Conservation (phyloP, 92 coral and sea anemone species). For the Epizoanthus scotinus region DNA sequence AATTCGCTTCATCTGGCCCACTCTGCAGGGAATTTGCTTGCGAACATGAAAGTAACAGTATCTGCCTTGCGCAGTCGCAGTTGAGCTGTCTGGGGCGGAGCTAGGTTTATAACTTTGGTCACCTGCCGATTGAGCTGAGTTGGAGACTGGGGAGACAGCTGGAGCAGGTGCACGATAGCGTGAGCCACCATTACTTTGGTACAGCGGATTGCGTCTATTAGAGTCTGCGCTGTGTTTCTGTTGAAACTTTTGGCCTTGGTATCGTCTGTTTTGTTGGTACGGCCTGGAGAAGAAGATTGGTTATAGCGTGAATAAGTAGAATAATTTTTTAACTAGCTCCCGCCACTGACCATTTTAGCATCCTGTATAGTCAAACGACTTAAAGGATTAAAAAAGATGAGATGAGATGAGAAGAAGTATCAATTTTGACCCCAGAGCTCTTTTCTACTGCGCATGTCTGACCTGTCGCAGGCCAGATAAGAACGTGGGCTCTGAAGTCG, state of each 20-base stretch:
- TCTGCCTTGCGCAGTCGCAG: constrained; percentile 46
- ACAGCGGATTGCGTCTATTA: constrained; percentile 9
- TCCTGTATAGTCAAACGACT: too few relatives aligned
- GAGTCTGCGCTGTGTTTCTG: not conserved
- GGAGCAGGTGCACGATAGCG: constrained; percentile 22
- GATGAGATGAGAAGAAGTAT: too few relatives aligned
- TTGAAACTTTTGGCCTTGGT: not conserved
- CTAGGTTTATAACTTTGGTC: constrained; percentile 4
- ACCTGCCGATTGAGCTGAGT: constrained; percentile 3
- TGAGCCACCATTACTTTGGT: constrained; percentile 5
- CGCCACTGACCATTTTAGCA: too few relatives aligned
- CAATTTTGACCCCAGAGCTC: too few relatives aligned
- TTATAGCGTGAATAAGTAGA: not conserved
- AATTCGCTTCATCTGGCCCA: constrained; percentile 64
- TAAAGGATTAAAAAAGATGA: too few relatives aligned
- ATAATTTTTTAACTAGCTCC: too few relatives aligned
- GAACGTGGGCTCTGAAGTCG: too few relatives aligned
- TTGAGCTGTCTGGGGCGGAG: constrained; percentile 8
- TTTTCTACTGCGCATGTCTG: too few relatives aligned
- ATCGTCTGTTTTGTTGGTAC: not conserved
- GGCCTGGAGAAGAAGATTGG: not conserved
- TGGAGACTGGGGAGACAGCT: constrained; percentile 5
- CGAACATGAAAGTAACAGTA: constrained; percentile 69
- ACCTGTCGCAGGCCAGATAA: too few relatives aligned
- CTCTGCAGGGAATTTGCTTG: constrained; percentile 72